Conservation (phyloP, 2,113 vertebrate genomes). For the Ranitomeya imitator region DNA sequence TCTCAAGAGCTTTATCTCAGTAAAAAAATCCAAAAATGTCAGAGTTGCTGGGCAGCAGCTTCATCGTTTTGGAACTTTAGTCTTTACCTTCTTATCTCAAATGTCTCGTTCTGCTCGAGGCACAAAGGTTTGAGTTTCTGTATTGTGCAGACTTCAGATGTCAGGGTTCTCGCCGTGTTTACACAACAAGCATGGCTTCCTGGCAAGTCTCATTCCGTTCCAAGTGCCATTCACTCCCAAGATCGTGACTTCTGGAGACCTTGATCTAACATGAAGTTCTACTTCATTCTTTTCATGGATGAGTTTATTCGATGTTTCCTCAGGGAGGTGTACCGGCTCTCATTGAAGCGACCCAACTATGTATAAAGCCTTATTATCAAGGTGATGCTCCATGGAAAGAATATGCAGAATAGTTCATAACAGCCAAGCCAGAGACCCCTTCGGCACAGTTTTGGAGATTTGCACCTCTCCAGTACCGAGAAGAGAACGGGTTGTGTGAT, state of each 20-base stretch:
- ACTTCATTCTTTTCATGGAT: neutral
- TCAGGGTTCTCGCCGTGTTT: constrained; percentile 46
- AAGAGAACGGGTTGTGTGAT: too few species aligned
- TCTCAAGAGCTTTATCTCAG: neutral
- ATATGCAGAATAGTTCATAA: neutral
- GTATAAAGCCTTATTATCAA: too few species aligned
- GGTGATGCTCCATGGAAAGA: neutral
- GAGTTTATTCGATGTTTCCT: neutral
- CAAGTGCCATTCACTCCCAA: neutral
- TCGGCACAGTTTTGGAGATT: too few species aligned
- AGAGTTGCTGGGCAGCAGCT: neutral
- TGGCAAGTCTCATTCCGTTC: constrained; percentile 50
- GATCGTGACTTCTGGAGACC: neutral
- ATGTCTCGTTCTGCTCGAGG: neutral
- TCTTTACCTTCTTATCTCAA: constrained; percentile 3
- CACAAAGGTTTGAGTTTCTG: neutral
- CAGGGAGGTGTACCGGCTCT: too few species aligned
- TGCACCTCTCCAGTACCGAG: too few species aligned
- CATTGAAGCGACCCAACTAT: too few species aligned
- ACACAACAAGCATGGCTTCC: constrained; percentile 58
- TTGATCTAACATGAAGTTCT: neutral
- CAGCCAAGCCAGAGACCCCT: too few species aligned
- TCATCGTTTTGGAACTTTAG: neutral
- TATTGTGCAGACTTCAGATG: constrained; percentile 59
- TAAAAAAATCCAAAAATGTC: neutral